A percentile compares a stretch with the other conserved stretches of the same genome.
phyloP scores from a whole-genome alignment of 2,797 vertebrate genomes.

The Acanthurus tractus region DNA sequence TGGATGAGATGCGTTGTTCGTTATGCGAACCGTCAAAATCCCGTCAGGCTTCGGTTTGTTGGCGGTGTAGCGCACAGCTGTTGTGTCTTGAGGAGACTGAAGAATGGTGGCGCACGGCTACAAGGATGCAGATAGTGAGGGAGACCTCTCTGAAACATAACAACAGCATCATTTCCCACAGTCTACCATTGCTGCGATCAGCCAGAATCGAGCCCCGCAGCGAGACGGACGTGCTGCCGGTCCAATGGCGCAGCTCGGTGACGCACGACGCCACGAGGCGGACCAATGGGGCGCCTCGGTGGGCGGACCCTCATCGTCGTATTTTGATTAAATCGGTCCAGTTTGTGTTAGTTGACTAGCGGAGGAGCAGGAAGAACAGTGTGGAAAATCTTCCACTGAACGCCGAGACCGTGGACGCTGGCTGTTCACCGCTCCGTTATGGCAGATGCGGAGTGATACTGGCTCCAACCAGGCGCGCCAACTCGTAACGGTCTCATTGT shows the following conservation, averaged over 20 bases:
- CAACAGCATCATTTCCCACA: constrained; percentile 66
- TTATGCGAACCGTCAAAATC: accelerated
- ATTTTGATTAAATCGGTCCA: constrained; percentile 75
- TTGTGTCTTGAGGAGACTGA: background rate
- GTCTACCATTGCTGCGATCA: constrained; percentile 52
- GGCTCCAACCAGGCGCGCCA: constrained; percentile 9
- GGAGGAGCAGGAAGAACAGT: constrained; percentile 50
- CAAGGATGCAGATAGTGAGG: constrained; percentile 24
- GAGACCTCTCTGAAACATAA: constrained; percentile 54
- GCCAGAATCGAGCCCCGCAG: constrained; percentile 1
- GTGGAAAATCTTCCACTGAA: constrained; percentile 13
- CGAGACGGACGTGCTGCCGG: constrained; percentile 4
- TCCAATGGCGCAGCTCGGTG: constrained; percentile 66
- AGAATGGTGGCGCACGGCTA: background rate
- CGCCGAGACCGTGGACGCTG: constrained; percentile 33
- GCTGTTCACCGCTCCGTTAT: constrained; percentile 5
- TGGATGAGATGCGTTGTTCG: no score
- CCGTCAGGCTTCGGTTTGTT: background rate
- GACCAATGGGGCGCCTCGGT: constrained; percentile 60
- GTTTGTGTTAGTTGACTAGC: constrained; percentile 76
- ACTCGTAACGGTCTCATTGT: constrained; percentile 38
- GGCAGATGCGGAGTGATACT: constrained; percentile 27
- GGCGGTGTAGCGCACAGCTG: background rate
- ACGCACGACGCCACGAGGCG: background rate
- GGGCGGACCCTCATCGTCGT: constrained; percentile 65